A percentile compares a stretch with the other conserved stretches of the same genome.
These are phyloP conservation scores for Plumapathes pennacea DNA, from an alignment of 92 coral and sea anemone species.

Conservation along the genomic window DNA sequence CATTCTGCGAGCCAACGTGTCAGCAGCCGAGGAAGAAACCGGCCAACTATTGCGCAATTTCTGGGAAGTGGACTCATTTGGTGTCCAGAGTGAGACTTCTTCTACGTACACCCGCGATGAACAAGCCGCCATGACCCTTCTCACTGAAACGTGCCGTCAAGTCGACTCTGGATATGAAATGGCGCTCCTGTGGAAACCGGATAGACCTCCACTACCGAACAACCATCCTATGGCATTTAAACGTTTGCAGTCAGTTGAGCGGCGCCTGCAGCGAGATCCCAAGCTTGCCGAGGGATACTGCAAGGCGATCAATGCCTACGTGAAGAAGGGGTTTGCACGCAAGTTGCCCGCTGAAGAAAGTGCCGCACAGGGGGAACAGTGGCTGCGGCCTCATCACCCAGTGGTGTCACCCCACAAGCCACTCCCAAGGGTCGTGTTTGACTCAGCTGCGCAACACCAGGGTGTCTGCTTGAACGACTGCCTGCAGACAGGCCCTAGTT, in stretches of 20 bases:
- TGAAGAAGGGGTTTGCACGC: slow-evolving; percentile 19
- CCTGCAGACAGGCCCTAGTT: slow-evolving; percentile 23
- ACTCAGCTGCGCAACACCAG: slow-evolving; percentile 12
- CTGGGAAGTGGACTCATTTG: too few species aligned
- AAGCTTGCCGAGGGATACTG: slow-evolving; percentile 18
- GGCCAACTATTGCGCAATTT: too few species aligned
- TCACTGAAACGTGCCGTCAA: too few species aligned
- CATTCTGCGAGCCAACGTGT: too few species aligned
- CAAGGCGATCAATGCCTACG: slow-evolving; percentile 13
- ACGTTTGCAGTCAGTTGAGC: slow-evolving; percentile 23
- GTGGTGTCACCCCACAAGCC: slow-evolving; percentile 21
- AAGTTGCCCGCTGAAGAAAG: background rate
- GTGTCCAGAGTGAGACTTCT: too few species aligned
- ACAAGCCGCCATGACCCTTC: too few species aligned
- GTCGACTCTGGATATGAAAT: too few species aligned
- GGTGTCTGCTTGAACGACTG: slow-evolving; percentile 29
- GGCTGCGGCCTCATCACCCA: slow-evolving; percentile 44
- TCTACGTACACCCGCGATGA: too few species aligned
- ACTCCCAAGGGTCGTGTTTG: slow-evolving; percentile 39
- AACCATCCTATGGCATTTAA: slow-evolving; percentile 23
- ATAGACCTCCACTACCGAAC: slow-evolving; percentile 11
- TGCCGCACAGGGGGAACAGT: background rate
- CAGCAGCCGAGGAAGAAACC: too few species aligned
- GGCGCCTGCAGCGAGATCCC: slow-evolving; percentile 11
- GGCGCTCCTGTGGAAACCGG: slow-evolving; percentile 15